phyloP scores from a whole-genome alignment of 2,888 invertebrate species.

The Cephus rjabovi region DNA sequence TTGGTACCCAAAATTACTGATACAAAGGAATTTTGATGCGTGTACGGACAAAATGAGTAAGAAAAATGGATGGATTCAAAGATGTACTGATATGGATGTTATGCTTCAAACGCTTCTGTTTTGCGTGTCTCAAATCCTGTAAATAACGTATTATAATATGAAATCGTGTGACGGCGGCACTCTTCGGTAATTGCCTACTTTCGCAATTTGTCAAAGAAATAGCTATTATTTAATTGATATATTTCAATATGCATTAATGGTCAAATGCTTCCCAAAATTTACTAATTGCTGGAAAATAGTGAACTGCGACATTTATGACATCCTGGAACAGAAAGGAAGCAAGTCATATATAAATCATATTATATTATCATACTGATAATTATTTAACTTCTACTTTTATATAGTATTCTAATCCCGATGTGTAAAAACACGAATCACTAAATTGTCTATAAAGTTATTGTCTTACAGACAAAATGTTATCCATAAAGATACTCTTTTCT shows the following conservation, averaged over 20 bases:
- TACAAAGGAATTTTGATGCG: background rate
- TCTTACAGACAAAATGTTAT: background rate
- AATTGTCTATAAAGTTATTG: background rate
- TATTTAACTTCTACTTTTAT: background rate
- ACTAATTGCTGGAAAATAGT: conserved; percentile 40
- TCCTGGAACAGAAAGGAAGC: conserved; percentile 30
- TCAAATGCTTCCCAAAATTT: conserved; percentile 31
- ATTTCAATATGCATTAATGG: background rate
- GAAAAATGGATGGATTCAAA: too few relatives aligned
- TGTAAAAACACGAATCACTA: background rate
- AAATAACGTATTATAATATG: background rate
- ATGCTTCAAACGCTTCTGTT: background rate
- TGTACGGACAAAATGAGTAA: too few relatives aligned
- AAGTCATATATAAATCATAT: background rate
- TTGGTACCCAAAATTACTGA: background rate
- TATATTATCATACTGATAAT: background rate
- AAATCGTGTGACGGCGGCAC: too few relatives aligned
- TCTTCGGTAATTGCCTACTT: too few relatives aligned
- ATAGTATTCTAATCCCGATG: background rate
- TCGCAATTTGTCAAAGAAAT: too few relatives aligned
- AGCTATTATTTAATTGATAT: background rate
- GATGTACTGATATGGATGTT: background rate
- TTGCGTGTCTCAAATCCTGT: background rate
- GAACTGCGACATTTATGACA: conserved; percentile 30
- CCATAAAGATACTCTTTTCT: background rate